Conservation (phyloP, 2,888 invertebrate species). For the Cetonia aurata region DNA sequence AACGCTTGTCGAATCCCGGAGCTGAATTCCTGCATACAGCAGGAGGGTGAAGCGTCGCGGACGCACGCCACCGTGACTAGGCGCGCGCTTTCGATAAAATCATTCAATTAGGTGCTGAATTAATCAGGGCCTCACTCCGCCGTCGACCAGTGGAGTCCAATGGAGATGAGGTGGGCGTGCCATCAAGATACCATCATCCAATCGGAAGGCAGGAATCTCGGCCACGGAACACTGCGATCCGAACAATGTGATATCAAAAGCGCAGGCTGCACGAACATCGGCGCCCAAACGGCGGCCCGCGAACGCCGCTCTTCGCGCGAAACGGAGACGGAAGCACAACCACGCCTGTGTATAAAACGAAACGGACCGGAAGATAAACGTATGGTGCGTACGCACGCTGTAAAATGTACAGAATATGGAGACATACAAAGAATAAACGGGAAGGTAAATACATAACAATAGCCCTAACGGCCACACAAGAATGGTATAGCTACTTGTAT, state of each 20-base stretch:
- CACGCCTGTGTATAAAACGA: constrained; percentile 15
- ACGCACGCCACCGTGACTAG: not conserved
- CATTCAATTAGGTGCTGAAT: constrained; percentile 44
- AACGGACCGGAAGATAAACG: too few relatives aligned
- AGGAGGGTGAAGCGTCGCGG: constrained; percentile 14
- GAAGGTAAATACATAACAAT: too few relatives aligned
- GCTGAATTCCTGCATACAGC: not conserved
- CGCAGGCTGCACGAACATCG: constrained; percentile 42
- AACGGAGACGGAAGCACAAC: constrained; percentile 3
- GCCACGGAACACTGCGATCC: constrained; percentile 58
- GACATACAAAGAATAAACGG: too few relatives aligned
- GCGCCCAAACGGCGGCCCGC: constrained; percentile 42
- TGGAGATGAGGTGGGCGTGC: constrained; percentile 61
- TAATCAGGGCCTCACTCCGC: constrained; percentile 48
- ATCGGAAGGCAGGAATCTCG: constrained; percentile 55
- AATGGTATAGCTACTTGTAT: too few relatives aligned
- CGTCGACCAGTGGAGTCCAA: constrained; percentile 53
- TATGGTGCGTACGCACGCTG: too few relatives aligned
- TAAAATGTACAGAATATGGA: too few relatives aligned
- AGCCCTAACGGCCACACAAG: too few relatives aligned
- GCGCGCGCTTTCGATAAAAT: constrained; percentile 41
- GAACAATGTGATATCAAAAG: constrained; percentile 63
- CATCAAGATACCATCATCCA: constrained; percentile 57
- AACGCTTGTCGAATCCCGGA: not conserved
- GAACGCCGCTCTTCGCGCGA: constrained; percentile 19